A percentile compares a stretch with the other conserved stretches of the same genome.
phyloP scores from a whole-genome alignment of 2,888 invertebrate genomes.

The Carterocephalus palaemon region DNA sequence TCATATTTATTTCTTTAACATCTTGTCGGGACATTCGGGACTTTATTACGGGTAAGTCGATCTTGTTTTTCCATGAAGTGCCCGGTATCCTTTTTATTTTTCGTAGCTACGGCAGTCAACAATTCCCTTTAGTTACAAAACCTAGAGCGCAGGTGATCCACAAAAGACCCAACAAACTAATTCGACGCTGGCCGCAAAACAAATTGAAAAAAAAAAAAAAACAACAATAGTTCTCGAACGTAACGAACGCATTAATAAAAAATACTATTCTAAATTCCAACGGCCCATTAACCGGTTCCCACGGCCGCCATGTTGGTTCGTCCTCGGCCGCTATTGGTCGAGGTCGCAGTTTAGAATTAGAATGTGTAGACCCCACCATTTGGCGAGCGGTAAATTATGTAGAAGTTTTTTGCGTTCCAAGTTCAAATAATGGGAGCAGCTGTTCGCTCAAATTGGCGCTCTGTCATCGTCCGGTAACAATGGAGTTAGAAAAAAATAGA shows the following conservation, averaged over 20 bases:
- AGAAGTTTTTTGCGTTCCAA: constrained; percentile 64
- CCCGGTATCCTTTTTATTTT: no score
- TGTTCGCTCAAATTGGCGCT: constrained; percentile 40
- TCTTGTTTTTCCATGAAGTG: no score
- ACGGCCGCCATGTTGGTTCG: constrained; percentile 76
- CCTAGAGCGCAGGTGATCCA: constrained; percentile 19
- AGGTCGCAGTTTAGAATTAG: constrained; percentile 76
- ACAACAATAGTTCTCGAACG: constrained; percentile 60
- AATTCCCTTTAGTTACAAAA: constrained; percentile 15
- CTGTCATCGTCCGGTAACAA: constrained; percentile 41
- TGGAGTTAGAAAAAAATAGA: constrained; percentile 42
- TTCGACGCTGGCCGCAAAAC: constrained; percentile 33
- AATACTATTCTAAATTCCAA: constrained; percentile 79
- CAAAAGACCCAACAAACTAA: constrained; percentile 22
- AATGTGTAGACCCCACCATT: constrained; percentile 78
- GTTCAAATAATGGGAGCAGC: constrained; percentile 69
- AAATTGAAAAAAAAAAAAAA: constrained; percentile 48
- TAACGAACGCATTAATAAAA: constrained; percentile 61
- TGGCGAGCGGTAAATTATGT: constrained; percentile 75
- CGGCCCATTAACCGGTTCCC: constrained; percentile 77
- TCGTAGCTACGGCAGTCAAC: constrained; percentile 2
- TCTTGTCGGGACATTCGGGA: no score
- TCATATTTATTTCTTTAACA: no score
- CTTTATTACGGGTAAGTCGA: no score
- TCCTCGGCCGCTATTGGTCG: constrained; percentile 76